Evolutionary conservation across 2,888 invertebrate genomes (phyloP).

Genomic region (Fissipunctia ypsillon): DNA sequence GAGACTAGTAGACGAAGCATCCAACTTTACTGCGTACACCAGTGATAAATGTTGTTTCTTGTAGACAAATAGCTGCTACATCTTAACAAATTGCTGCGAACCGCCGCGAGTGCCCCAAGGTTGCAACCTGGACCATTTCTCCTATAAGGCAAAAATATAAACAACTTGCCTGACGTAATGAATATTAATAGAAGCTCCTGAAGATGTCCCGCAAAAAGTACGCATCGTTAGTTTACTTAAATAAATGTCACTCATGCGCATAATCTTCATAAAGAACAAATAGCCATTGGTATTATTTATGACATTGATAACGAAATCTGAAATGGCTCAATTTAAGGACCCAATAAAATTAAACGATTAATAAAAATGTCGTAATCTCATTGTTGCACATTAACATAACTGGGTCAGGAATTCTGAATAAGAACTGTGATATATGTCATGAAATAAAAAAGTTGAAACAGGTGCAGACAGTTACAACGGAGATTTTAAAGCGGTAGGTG

Average conservation of each 20-base stretch:
- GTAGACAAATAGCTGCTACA: constrained; percentile 83
- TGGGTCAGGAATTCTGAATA: constrained; percentile 61
- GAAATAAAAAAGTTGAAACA: constrained; percentile 47
- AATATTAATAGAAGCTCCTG: constrained; percentile 78
- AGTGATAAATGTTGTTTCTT: constrained; percentile 80
- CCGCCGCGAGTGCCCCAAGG: constrained; percentile 69
- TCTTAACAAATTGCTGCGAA: constrained; percentile 80
- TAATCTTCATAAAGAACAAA: constrained; percentile 41
- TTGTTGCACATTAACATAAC: constrained; percentile 57
- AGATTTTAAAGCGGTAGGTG: constrained; percentile 52
- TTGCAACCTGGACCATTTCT: constrained; percentile 73
- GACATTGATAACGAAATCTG: constrained; percentile 50
- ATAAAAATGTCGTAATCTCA: constrained; percentile 59
- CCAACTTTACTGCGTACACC: constrained; percentile 67
- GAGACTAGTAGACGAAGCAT: constrained; percentile 69
- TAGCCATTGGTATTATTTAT: constrained; percentile 53
- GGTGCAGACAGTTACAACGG: constrained; percentile 39
- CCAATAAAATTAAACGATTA: constrained; percentile 62
- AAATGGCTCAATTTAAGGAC: constrained; percentile 57
- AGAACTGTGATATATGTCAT: constrained; percentile 45
- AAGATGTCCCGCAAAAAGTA: constrained; percentile 72
- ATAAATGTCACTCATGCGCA: constrained; percentile 47
- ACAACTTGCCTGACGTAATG: constrained; percentile 75
- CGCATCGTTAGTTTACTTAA: constrained; percentile 54
- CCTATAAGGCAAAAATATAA: constrained; percentile 75